Base-by-base conservation (phyloP, 2,113 vertebrate genomes). In the Microcebus lehilahytsara region DNA sequence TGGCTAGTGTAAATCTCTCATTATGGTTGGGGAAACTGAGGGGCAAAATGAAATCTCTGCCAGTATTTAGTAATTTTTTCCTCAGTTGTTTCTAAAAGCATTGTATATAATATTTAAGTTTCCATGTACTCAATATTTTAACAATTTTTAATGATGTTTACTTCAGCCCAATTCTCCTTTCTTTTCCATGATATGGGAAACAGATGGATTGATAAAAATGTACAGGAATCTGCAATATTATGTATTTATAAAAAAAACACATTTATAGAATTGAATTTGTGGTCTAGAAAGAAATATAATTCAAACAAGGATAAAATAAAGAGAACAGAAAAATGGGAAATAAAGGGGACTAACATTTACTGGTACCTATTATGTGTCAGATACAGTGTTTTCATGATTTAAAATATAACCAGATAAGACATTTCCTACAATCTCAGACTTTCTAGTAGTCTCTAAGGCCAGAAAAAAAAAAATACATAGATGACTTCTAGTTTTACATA, bases 251-350 rank as follows among this genome's bases (percentile, higher is more conserved):
- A 1, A 78, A 79, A 79, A 22, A 89, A 13, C 23, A 81, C n/a
- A 90, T 89, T 60, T 92, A 85, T 77, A 83, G 56, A 89, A 66
- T n/a, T 93, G 20, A 87, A 85, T 79, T 78, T 51, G 32, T 75
- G 77, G 79, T 11, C 49, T 37, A 53, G 51, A n/a, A 90, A 85
- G 16, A 16, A 89, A 93, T 62, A 85, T 32, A 79, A 9, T 85
- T 93, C 17, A 87, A 5, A 75, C 9, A 85, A 78, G 14, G 53
- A 42, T 74, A 23, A 37, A 32, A 85, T 19, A 46, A 58, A 30
- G 4, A 67, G 42, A n/a, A 85, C 13, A 37, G 62, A 58, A 72
- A 25, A 60, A 60, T 25, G 12, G 13, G 20, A 95, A 93, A 53
- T 37, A 16, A 75, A 90, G 51, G 8, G 22, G 9, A 71, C 53